Percentiles rank a stretch among this genome's conserved stretches.
Evolutionary conservation across 2,113 vertebrate species (phyloP).

Genomic region (Stomatorhinus ivindoensis): DNA sequence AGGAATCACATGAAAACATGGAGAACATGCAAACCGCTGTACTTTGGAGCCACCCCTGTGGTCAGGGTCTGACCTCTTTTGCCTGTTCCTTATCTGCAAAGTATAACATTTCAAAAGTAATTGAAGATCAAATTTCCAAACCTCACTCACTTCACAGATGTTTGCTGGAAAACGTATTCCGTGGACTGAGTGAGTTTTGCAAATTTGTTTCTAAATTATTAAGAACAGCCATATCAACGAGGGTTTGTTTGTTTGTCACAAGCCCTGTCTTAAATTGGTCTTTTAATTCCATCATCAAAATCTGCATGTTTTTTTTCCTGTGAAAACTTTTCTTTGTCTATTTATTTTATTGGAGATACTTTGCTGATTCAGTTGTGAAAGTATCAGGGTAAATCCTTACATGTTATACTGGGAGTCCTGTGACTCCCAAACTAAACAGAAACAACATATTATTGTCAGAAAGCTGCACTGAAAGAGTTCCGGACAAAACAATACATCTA

Average conservation of each 20-base stretch:
- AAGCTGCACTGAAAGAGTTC: neutral
- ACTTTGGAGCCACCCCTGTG: neutral
- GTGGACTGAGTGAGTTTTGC: neutral
- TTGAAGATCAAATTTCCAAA: neutral
- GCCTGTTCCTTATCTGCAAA: neutral
- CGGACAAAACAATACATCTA: neutral
- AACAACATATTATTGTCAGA: neutral
- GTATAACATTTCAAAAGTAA: neutral
- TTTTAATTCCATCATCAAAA: neutral
- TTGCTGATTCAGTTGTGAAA: neutral
- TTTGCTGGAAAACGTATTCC: neutral
- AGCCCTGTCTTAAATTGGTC: neutral
- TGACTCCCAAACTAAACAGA: neutral
- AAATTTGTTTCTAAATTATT: neutral
- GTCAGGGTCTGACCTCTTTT: neutral
- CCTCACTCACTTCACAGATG: neutral
- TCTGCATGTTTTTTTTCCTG: neutral
- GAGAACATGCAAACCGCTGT: neutral
- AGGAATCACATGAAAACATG: neutral
- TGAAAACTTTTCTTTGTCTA: neutral
- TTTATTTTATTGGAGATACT: neutral
- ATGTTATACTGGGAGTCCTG: neutral
- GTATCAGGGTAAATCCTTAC: neutral
- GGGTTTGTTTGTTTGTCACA: neutral
- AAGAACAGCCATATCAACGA: neutral